Percentiles rank a stretch among this genome's conserved stretches.
Conservation (phyloP, 2,888 invertebrate genomes). For the Diaprepes abbreviatus region DNA sequence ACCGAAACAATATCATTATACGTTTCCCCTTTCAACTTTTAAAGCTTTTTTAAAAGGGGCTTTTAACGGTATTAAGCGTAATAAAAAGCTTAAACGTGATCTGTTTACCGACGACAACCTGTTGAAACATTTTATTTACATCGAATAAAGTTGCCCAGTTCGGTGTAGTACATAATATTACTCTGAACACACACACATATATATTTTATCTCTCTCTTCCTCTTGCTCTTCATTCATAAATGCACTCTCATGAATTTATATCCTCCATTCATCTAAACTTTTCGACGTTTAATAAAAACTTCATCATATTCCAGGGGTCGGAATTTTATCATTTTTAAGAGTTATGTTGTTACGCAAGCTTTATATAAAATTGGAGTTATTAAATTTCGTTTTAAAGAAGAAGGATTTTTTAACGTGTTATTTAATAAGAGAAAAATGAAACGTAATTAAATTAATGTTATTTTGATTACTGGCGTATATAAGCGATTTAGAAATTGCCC, state of each 20-base stretch:
- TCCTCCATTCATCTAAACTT: constrained; percentile 50
- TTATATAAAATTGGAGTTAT: background rate
- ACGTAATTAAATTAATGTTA: too few species aligned
- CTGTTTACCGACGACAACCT: constrained; percentile 59
- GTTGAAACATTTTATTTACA: constrained; percentile 59
- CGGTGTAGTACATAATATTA: constrained; percentile 49
- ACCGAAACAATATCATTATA: constrained; percentile 4
- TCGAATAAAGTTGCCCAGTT: constrained; percentile 31
- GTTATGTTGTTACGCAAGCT: background rate
- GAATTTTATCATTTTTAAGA: constrained; percentile 14
- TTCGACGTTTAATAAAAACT: constrained; percentile 41
- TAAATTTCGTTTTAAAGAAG: background rate
- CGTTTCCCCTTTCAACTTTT: background rate
- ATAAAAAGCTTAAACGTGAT: constrained; percentile 56
- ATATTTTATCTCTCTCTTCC: constrained; percentile 52
- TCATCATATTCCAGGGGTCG: constrained; percentile 33
- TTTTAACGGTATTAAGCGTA: constrained; percentile 30
- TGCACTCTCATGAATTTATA: constrained; percentile 56
- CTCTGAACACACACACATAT: constrained; percentile 54
- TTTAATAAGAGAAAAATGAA: too few species aligned
- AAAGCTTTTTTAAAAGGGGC: constrained; percentile 8
- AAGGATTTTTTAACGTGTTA: background rate
- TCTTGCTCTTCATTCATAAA: constrained; percentile 55
- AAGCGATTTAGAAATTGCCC: too few species aligned
- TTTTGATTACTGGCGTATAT: too few species aligned